Evolutionary conservation across 2,797 vertebrate genomes (phyloP).

Genomic region (Ciconia nigra): DNA sequence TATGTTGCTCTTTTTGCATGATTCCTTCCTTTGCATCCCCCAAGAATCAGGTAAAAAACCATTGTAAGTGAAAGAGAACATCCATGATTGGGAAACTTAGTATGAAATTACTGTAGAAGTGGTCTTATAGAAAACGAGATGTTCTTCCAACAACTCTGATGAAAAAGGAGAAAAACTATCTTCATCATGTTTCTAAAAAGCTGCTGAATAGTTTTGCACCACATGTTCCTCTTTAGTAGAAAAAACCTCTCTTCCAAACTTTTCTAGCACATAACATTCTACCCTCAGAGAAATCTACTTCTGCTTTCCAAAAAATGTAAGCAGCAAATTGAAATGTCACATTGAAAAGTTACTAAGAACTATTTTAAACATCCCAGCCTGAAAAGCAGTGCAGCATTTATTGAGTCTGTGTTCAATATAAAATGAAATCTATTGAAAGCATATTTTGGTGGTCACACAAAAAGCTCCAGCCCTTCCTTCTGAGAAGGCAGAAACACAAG

Average conservation of each 20-base stretch:
- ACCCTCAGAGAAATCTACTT: conserved; percentile 3
- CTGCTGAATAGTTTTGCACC: not conserved
- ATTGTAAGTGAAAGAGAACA: not conserved
- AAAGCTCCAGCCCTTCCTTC: not conserved
- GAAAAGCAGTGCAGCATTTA: not conserved
- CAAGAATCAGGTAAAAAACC: not conserved
- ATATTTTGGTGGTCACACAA: not conserved
- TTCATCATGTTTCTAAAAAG: not conserved
- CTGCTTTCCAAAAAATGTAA: not conserved
- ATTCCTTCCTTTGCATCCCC: not conserved
- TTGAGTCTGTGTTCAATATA: not conserved
- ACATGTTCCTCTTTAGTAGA: not conserved
- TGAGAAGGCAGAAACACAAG: not conserved
- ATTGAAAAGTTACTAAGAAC: not conserved
- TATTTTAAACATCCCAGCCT: not conserved
- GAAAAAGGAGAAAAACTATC: not conserved
- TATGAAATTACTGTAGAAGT: not conserved
- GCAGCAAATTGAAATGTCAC: not conserved
- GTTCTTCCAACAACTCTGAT: not conserved
- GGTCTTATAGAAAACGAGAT: not conserved
- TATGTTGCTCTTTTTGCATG: not conserved
- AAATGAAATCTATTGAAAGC: not conserved
- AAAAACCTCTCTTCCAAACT: not conserved
- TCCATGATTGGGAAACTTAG: not conserved
- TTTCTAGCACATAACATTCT: not conserved